Evolutionary conservation across 1,140 invertebrate genomes (phyloP).

Genomic region (Drosophila tropicalis): DNA sequence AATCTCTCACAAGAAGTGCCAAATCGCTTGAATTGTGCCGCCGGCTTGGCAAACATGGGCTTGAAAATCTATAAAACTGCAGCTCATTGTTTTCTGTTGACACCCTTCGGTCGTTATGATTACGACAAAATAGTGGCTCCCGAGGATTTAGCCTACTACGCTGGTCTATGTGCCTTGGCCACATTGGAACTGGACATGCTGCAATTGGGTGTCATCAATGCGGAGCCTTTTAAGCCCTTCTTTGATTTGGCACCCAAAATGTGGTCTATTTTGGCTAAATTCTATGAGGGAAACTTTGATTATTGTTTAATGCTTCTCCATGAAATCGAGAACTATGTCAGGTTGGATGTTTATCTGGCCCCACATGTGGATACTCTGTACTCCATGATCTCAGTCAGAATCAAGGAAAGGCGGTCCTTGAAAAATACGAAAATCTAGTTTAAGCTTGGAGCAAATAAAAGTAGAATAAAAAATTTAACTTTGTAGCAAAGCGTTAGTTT

Average conservation of each 20-base stretch:
- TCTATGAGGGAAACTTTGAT: slow-evolving; percentile 29
- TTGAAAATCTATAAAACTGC: slow-evolving; percentile 60
- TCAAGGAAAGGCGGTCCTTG: slow-evolving; percentile 10
- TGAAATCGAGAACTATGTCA: slow-evolving; percentile 40
- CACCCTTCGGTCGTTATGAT: slow-evolving; percentile 45
- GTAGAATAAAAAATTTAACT: neutral
- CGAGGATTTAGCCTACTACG: slow-evolving; percentile 54
- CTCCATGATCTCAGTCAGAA: slow-evolving; percentile 39
- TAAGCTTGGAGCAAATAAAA: neutral
- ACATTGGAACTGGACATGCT: slow-evolving; percentile 45
- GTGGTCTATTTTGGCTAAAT: slow-evolving; percentile 34
- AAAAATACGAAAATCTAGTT: neutral
- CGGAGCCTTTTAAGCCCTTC: slow-evolving; percentile 47
- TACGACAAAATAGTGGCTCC: slow-evolving; percentile 60
- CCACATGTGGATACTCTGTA: slow-evolving; percentile 58
- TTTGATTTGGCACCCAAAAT: slow-evolving; percentile 44
- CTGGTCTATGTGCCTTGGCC: slow-evolving; percentile 54
- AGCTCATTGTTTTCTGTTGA: slow-evolving; percentile 52
- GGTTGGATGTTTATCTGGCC: slow-evolving; percentile 59
- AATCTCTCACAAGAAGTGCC: slow-evolving; percentile 42
- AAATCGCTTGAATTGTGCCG: slow-evolving; percentile 47
- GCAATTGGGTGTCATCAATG: slow-evolving; percentile 26
- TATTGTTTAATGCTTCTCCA: slow-evolving; percentile 23
- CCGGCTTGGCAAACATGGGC: slow-evolving; percentile 58
- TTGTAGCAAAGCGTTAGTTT: slow-evolving; percentile 32